Percentiles rank a stretch among this genome's conserved stretches.
Conservation (phyloP, 2,113 vertebrate species). For the Calcarius ornatus region DNA sequence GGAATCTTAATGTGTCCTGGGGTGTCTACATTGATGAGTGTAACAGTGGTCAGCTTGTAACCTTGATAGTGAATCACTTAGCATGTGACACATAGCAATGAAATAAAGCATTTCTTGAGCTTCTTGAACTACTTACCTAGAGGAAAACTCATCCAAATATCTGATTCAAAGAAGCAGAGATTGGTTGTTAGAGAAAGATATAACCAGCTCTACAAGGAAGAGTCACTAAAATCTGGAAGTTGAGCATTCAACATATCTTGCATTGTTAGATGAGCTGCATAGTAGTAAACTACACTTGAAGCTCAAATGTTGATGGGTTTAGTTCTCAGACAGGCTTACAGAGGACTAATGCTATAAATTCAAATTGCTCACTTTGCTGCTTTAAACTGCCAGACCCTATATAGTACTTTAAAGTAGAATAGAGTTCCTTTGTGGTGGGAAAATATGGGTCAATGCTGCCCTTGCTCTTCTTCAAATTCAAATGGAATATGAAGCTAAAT, state of each 20-base stretch:
- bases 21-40: accelerated
- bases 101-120: neutral
- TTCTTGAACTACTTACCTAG: neutral
- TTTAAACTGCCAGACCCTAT: accelerated
- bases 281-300: neutral
- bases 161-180: neutral
- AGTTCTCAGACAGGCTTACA: neutral
- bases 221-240: neutral
- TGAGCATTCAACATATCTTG: neutral
- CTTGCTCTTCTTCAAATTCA: neutral
- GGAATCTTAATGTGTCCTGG: neutral
- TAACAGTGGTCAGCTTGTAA: neutral
- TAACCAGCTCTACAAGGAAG: accelerated
- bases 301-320: neutral
- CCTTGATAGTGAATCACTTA: neutral
- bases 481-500: neutral
- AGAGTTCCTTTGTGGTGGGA: neutral
- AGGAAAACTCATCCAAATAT: neutral
- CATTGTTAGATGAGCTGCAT: neutral
- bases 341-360: neutral
- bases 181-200: neutral
- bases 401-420: neutral
- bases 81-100: neutral
- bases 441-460: neutral
- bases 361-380: neutral